Base-by-base conservation (phyloP, 2,113 vertebrate genomes). In the Prionailurus bengalensis region DNA sequence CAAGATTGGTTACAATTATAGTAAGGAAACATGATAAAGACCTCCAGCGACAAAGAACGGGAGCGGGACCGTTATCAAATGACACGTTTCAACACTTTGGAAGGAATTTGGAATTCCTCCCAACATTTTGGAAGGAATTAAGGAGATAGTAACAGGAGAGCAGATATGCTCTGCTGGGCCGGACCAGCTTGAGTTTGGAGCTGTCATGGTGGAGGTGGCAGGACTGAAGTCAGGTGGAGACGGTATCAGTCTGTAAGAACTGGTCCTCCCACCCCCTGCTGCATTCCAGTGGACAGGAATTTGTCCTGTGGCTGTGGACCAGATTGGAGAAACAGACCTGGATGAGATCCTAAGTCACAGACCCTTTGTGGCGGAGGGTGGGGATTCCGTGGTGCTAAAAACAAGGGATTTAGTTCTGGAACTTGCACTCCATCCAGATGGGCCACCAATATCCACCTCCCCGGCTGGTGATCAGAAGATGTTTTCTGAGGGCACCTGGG, bases 241-340 rank as follows among this genome's bases (percentile, higher is more conserved):
- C 31, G 42, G 12, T 65, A 53, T 76, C 45, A 15, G 27, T 73
- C 45, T 86, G 1, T 58, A 74, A 65, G 73, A 73, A 48, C 27
- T 12, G 68, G 17, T 1, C 6, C 13, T 5, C 3, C 4, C 5
- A 6, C 2, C 5, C 27, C 3, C 17, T 6, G 3, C 51, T 19
- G 88, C 36, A 21, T 73, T 27, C 45, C 14, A 27, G 39, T 66
- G 61, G 53, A 7, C 55, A 13, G 68, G 33, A 27, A 6, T 58
- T 89, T 97, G 53, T 39, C 55, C 31, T 63, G 58, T 42, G 66
- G 66, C 90, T 73, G 33, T 36, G 29, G n/a, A n/a, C 61, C 63
- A 51, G 16, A 23, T 23, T 63, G 39, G 33, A 42, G 82, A 91
- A 74, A 25, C 11, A 27, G 68, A 87, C 80, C 29, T 2, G 0